Base-by-base conservation (phyloP, 2,113 vertebrate species). In the Marmota monax region DNA sequence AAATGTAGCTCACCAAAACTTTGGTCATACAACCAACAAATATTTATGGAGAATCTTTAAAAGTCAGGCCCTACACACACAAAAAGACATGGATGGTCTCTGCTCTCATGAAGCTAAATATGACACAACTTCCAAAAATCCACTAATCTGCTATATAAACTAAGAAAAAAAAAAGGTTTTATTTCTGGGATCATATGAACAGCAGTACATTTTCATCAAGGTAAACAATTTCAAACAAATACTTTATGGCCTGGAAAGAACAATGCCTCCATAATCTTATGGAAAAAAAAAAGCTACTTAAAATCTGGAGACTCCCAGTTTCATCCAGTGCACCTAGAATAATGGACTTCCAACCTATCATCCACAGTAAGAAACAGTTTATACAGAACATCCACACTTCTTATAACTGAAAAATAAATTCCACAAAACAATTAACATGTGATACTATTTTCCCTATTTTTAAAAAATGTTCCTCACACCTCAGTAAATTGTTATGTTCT, bases 141-240 rank as follows among this genome's bases (percentile, higher is more conserved):
- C 72, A 87, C 7, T 93, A 56, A 74, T 83, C 11, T 29, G 73
- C 51, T 77, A 76, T 12, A 63, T 53, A 27, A 89, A 93, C 29
- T 74, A 32, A 51, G 25, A 2, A 37, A 51, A 23, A 23, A 48
- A 56, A 37, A 25, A 18, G 23, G 1, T 39, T 5, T 65, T 27
- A 74, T 29, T 84, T 48, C 53, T 84, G 42, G 16, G 76, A 87
- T 94, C 83, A n/a, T 67, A 63, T 76, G 82, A 92, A 96, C 1
- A 92, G 34, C 69, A 82, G 72, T 20, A 17, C 8, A 86, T 27
- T 86, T 95, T 69, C 86, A 79, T 78, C 78, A 74, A 85, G 56
- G 29, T 77, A 80, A 78, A 77, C 88, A 85, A 91, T 42, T 63
- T 70, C 87, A 98, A 85, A 79, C 32, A 51, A 90, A 56, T 4